Percentiles rank a stretch among this genome's conserved stretches.
phyloP scores from a whole-genome alignment of 2,113 vertebrate genomes.

The Tretioscincus oriximinensis region DNA sequence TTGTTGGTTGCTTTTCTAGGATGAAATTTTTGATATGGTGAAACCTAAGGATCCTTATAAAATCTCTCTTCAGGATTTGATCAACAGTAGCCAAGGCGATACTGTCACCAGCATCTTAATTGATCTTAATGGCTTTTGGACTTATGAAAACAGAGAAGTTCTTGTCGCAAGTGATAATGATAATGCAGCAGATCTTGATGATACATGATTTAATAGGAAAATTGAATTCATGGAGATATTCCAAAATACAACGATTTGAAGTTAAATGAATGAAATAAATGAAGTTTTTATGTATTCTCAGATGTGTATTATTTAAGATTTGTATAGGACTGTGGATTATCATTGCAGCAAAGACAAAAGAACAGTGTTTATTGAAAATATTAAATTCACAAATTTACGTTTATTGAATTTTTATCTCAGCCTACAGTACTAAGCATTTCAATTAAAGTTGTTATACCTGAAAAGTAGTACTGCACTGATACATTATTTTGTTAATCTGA shows the following conservation, averaged over 20 bases:
- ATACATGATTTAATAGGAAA: slow-evolving; percentile 74
- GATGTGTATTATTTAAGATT: slow-evolving; percentile 27
- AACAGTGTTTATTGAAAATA: slow-evolving; percentile 20
- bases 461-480: not conserved
- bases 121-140: slow-evolving; percentile 98
- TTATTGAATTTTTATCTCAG: slow-evolving; percentile 8
- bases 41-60: slow-evolving; percentile 94
- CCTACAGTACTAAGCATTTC: not conserved
- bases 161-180: slow-evolving; percentile 90
- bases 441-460: slow-evolving; percentile 13
- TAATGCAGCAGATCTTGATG: slow-evolving; percentile 80
- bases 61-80: slow-evolving; percentile 96
- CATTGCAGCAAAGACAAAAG: slow-evolving; percentile 34
- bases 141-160: slow-evolving; percentile 96
- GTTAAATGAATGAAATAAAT: slow-evolving; percentile 47
- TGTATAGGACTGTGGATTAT: slow-evolving; percentile 6
- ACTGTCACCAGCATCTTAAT: slow-evolving; percentile 97
- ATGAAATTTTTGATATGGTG: slow-evolving; percentile 99
- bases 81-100: slow-evolving; percentile 95
- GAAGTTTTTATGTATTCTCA: slow-evolving; percentile 34
- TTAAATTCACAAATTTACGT: not conserved
- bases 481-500: not conserved
- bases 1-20: slow-evolving; percentile 72
- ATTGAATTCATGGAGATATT: slow-evolving; percentile 30
- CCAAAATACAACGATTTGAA: slow-evolving; percentile 35